Percentiles rank a stretch among this genome's conserved stretches.
These are phyloP conservation scores for Apodemia mormo DNA, from an alignment of 2,888 invertebrate species.

Conservation along the genomic window DNA sequence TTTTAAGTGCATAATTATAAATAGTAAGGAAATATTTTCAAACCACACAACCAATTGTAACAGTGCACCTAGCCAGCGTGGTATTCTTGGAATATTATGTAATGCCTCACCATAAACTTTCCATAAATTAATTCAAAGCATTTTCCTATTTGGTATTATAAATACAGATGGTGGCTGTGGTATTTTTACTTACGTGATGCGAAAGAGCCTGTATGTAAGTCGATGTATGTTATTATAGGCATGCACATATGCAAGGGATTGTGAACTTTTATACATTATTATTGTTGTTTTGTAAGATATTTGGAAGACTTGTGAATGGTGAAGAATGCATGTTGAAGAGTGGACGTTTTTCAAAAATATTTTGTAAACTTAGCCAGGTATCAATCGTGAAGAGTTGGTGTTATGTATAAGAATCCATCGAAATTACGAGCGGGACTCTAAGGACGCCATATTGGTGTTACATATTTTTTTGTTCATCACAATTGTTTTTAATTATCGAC, in stretches of 20 bases:
- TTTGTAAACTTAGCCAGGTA: conserved; percentile 72
- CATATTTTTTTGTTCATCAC: conserved; percentile 64
- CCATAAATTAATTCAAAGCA: conserved; percentile 73
- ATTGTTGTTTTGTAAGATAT: conserved; percentile 71
- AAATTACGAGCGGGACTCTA: conserved; percentile 58
- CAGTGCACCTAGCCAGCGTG: conserved; percentile 66
- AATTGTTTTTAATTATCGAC: conserved; percentile 33
- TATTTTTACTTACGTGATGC: conserved; percentile 78
- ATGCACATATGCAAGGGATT: conserved; percentile 81
- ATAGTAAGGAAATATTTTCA: conserved; percentile 5
- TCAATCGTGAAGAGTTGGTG: conserved; percentile 67
- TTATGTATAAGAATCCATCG: conserved; percentile 72
- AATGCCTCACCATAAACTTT: conserved; percentile 72
- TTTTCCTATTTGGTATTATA: conserved; percentile 82
- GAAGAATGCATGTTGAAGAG: conserved; percentile 52
- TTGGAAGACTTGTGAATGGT: conserved; percentile 59
- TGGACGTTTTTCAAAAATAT: conserved; percentile 62
- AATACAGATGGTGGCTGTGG: conserved; percentile 82
- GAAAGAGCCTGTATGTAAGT: conserved; percentile 61
- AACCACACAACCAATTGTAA: conserved; percentile 7
- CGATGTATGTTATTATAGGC: conserved; percentile 77
- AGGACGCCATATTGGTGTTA: conserved; percentile 78
- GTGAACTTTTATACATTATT: conserved; percentile 78
- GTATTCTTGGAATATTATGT: conserved; percentile 61
- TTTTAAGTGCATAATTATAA: conserved; percentile 10